phyloP scores from a whole-genome alignment of 2,113 vertebrate species.

The Apus apus region DNA sequence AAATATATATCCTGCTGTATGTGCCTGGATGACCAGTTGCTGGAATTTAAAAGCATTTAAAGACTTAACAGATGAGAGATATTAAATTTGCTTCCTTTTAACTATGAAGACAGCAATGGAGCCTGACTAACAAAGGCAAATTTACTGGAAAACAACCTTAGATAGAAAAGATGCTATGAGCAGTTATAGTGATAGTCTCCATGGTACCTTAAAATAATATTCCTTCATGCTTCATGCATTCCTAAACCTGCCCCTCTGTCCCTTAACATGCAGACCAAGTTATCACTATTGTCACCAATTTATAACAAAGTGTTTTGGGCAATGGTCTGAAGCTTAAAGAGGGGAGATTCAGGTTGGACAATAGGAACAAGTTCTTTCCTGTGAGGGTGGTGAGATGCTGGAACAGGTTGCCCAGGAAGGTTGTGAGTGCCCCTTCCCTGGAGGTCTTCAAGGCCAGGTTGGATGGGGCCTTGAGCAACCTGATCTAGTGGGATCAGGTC shows the following conservation, averaged over 20 bases:
- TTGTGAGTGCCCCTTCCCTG: too few relatives aligned
- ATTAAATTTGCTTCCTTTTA: neutral
- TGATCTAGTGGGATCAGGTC: too few relatives aligned
- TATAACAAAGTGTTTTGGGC: neutral
- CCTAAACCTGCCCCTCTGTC: neutral
- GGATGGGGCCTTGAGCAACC: too few relatives aligned
- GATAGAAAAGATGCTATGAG: neutral
- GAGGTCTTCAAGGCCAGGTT: too few relatives aligned
- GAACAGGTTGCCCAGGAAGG: too few relatives aligned
- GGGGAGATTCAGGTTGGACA: too few relatives aligned
- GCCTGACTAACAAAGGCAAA: slow-evolving; percentile 39
- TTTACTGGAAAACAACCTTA: slow-evolving; percentile 10
- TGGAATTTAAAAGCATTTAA: neutral
- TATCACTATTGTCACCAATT: neutral
- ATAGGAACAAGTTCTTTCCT: too few relatives aligned
- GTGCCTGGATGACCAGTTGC: neutral
- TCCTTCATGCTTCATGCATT: neutral
- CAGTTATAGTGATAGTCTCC: neutral
- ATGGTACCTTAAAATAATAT: neutral
- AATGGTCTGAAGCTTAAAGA: too few relatives aligned
- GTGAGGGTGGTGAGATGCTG: too few relatives aligned
- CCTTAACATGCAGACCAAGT: neutral
- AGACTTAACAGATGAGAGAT: neutral
- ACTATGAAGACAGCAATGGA: neutral
- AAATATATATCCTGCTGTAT: neutral